Conservation (phyloP, 2,888 invertebrate genomes). For the Gymnoscelis rufifasciata region DNA sequence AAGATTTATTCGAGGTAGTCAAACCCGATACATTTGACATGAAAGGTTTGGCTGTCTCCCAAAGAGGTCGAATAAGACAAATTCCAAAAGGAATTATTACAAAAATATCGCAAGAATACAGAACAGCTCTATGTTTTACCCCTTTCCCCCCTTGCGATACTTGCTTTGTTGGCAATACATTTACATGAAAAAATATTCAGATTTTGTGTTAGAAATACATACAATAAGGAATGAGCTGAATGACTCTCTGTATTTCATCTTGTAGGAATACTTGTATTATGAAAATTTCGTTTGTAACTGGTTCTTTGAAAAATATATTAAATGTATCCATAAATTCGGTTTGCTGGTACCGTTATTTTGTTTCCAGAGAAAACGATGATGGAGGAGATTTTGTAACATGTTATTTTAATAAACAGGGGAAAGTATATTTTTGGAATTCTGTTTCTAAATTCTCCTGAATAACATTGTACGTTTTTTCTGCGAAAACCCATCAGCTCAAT, state of each 20-base stretch:
- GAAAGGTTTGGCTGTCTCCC: slow-evolving; percentile 32
- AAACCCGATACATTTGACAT: slow-evolving; percentile 29
- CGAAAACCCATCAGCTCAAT: too few relatives aligned
- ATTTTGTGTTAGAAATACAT: slow-evolving; percentile 1
- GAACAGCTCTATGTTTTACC: slow-evolving; percentile 12
- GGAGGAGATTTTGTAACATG: too few relatives aligned
- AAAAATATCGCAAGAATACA: slow-evolving; percentile 26
- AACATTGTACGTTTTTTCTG: too few relatives aligned
- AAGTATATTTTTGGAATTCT: too few relatives aligned
- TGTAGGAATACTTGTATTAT: background rate
- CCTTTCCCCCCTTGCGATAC: background rate
- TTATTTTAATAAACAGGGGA: too few relatives aligned
- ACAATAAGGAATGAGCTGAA: background rate
- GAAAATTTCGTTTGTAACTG: too few relatives aligned
- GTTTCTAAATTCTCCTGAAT: too few relatives aligned
- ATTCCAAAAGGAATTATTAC: slow-evolving; percentile 42
- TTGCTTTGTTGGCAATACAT: slow-evolving; percentile 15
- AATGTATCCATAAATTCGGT: too few relatives aligned
- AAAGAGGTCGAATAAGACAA: slow-evolving; percentile 43
- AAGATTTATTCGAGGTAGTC: slow-evolving; percentile 23
- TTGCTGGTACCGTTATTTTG: background rate
- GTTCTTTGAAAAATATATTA: too few relatives aligned
- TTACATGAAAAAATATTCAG: slow-evolving; percentile 13
- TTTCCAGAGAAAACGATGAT: background rate
- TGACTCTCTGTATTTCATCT: background rate